phyloP scores from a whole-genome alignment of 2,888 invertebrate genomes.

The Beris chalybata region DNA sequence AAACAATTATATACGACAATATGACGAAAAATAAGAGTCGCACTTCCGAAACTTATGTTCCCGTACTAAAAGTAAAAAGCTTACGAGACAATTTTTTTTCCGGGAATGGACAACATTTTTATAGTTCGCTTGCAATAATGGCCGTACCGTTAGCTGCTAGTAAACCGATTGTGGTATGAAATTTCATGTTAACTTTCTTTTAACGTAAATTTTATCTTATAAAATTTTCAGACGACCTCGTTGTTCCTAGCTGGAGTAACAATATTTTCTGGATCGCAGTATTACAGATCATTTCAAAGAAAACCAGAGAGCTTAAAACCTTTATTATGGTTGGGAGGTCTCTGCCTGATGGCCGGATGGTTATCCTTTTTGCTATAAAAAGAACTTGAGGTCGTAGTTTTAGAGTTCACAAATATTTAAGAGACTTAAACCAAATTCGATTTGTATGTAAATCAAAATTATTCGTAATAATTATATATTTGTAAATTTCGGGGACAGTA shows the following conservation, averaged over 20 bases:
- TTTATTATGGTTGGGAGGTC: background rate
- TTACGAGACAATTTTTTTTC: background rate
- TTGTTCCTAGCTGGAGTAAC: conserved; percentile 4
- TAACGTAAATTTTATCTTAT: background rate
- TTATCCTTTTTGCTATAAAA: conserved; percentile 1
- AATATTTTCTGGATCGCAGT: conserved; percentile 5
- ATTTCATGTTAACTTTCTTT: background rate
- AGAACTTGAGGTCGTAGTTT: too few relatives aligned
- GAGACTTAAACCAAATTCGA: too few relatives aligned
- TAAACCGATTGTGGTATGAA: background rate
- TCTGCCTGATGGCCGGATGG: conserved; percentile 1
- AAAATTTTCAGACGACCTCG: conserved; percentile 1
- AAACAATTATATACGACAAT: background rate
- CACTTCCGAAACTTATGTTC: background rate
- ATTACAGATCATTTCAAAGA: background rate
- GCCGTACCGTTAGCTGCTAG: background rate
- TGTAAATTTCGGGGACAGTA: too few relatives aligned
- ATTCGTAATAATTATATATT: too few relatives aligned
- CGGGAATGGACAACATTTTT: conserved; percentile 4
- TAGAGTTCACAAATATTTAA: too few relatives aligned
- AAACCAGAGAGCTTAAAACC: background rate
- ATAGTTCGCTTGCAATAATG: conserved; percentile 14
- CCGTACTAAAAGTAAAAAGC: background rate
- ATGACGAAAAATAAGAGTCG: background rate
- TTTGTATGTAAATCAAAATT: too few relatives aligned